Evolutionary conservation across 2,888 invertebrate species (phyloP).

Genomic region (Pachydiplax longipennis): DNA sequence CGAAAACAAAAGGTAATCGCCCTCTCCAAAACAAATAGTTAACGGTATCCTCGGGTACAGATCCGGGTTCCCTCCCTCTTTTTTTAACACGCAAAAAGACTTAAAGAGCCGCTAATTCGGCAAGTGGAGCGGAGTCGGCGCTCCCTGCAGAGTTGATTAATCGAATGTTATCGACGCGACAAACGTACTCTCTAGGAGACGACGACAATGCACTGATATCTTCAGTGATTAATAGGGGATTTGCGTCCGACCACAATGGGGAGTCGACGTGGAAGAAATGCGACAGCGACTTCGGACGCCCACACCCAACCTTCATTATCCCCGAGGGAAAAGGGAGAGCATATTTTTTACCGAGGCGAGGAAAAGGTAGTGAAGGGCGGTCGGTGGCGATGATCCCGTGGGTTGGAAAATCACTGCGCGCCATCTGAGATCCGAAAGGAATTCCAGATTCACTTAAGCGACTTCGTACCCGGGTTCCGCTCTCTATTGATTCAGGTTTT

Average conservation of each 20-base stretch:
- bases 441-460: neutral
- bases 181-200: neutral
- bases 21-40: too few relatives aligned
- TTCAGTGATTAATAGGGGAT: neutral
- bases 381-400: neutral
- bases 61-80: neutral
- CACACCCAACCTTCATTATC: neutral
- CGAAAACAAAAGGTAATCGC: too few relatives aligned
- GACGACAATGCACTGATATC: neutral
- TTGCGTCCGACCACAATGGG: neutral
- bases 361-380: neutral
- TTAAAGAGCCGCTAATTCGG: neutral
- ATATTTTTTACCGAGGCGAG: neutral
- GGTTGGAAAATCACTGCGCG: neutral
- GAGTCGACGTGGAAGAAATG: neutral
- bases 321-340: neutral
- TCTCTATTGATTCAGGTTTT: too few relatives aligned
- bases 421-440: neutral
- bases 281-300: neutral
- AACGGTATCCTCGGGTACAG: too few relatives aligned
- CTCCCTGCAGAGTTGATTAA: neutral
- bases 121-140: neutral
- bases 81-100: neutral
- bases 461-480: neutral
- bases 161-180: neutral